Evolutionary conservation across 2,888 invertebrate genomes (phyloP).

Genomic region (Acleris sparsana): DNA sequence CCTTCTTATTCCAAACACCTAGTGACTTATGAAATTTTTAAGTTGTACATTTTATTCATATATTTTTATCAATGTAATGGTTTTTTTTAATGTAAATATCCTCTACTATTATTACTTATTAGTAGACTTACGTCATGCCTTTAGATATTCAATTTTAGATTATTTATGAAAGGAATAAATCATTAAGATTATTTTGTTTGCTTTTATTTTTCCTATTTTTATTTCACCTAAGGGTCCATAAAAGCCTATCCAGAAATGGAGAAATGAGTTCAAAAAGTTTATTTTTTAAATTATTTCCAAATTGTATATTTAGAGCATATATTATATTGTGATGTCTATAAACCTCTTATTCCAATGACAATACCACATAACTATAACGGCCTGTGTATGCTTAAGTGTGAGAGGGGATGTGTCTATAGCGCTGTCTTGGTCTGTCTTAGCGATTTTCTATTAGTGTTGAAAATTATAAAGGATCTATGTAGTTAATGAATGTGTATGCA

Average conservation of each 20-base stretch:
- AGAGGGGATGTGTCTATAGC: slow-evolving; percentile 25
- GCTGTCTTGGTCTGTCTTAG: slow-evolving; percentile 38
- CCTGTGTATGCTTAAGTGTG: slow-evolving; percentile 40
- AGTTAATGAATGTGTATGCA: slow-evolving; percentile 22
- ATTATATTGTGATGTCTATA: slow-evolving; percentile 42
- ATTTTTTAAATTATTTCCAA: slow-evolving; percentile 38
- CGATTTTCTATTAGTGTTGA: slow-evolving; percentile 21
- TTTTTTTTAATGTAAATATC: slow-evolving; percentile 75
- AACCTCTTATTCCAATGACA: slow-evolving; percentile 69
- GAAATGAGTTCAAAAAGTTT: slow-evolving; percentile 47
- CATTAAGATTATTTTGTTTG: slow-evolving; percentile 65
- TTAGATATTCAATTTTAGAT: slow-evolving; percentile 76
- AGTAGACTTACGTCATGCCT: slow-evolving; percentile 69
- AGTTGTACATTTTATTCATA: slow-evolving; percentile 78
- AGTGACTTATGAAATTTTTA: slow-evolving; percentile 60
- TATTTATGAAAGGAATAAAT: slow-evolving; percentile 80
- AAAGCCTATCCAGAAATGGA: slow-evolving; percentile 48
- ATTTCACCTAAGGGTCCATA: slow-evolving; percentile 60
- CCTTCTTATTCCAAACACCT: slow-evolving; percentile 11
- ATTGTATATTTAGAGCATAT: slow-evolving; percentile 41
- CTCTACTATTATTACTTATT: slow-evolving; percentile 57
- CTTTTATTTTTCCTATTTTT: slow-evolving; percentile 51
- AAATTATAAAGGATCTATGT: slow-evolving; percentile 26
- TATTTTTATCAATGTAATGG: slow-evolving; percentile 61
- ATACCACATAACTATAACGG: slow-evolving; percentile 54